phyloP scores from a whole-genome alignment of 2,888 invertebrate genomes.

The Apodemia mormo region DNA sequence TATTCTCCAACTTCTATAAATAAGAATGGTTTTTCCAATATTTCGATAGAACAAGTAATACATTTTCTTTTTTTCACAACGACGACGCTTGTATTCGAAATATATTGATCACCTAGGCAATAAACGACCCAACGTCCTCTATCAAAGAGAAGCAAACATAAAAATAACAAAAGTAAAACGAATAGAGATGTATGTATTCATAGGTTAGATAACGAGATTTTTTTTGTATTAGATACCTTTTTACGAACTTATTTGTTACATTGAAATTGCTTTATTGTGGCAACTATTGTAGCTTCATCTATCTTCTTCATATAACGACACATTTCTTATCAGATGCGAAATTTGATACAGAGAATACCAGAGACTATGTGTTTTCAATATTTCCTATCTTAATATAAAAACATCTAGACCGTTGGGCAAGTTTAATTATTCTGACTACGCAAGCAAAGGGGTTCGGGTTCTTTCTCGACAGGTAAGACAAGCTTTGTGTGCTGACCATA shows the following conservation, averaged over 20 bases:
- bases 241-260: not conserved
- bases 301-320: too few species aligned
- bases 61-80: not conserved
- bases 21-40: not conserved
- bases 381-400: too few species aligned
- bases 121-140: not conserved
- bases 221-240: not conserved
- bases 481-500: too few species aligned
- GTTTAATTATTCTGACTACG: too few species aligned
- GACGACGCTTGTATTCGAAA: slow-evolving; percentile 4
- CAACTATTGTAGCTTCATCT: not conserved
- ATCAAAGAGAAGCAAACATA: slow-evolving; percentile 6
- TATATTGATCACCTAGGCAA: not conserved
- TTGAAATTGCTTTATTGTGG: not conserved
- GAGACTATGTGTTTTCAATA: too few species aligned
- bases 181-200: not conserved
- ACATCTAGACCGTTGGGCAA: too few species aligned
- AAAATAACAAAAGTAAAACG: slow-evolving; percentile 1
- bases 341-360: not conserved
- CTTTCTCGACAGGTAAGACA: too few species aligned
- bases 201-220: not conserved
- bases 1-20: not conserved
- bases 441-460: too few species aligned
- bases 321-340: not conserved
- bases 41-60: slow-evolving; percentile 1